Evolutionary conservation across 2,797 vertebrate species (phyloP).

Genomic region (Thalassophryne amazonica): DNA sequence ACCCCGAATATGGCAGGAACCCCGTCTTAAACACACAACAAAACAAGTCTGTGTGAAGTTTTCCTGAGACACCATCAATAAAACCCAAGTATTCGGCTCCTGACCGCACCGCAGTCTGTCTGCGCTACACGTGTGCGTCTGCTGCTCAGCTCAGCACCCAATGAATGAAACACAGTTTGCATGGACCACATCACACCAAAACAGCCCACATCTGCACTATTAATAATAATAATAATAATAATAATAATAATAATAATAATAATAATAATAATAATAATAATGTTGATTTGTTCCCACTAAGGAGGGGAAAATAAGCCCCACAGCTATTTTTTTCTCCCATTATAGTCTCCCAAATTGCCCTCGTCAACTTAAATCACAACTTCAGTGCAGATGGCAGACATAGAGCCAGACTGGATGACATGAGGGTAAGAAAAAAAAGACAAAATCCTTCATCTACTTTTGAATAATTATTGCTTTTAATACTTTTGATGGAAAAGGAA

Average conservation of each 20-base stretch:
- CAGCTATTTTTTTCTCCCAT: slow-evolving; percentile 6
- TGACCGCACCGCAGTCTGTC: slow-evolving; percentile 47
- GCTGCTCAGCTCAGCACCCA: slow-evolving; percentile 23
- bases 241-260: not conserved
- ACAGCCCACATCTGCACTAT: no score
- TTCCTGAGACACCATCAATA: slow-evolving; percentile 67
- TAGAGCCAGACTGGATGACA: slow-evolving; percentile 69
- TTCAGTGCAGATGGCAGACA: slow-evolving; percentile 75
- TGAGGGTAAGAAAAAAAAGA: slow-evolving; percentile 38
- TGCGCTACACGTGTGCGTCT: slow-evolving; percentile 69
- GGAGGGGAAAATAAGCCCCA: slow-evolving; percentile 20
- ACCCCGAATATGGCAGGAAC: slow-evolving; percentile 23
- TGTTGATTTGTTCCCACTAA: not conserved
- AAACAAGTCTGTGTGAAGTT: slow-evolving; percentile 47
- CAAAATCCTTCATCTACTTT: no score
- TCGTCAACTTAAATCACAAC: slow-evolving; percentile 86
- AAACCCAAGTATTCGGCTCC: slow-evolving; percentile 53
- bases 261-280: not conserved
- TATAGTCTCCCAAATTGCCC: slow-evolving; percentile 76
- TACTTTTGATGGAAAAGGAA: no score
- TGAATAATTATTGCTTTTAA: no score
- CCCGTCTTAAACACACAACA: no score
- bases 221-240: not conserved
- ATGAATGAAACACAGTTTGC: slow-evolving; percentile 25
- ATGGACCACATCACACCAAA: not conserved